Base-by-base conservation (phyloP, 2,888 invertebrate species). In the Melipona beecheii region DNA sequence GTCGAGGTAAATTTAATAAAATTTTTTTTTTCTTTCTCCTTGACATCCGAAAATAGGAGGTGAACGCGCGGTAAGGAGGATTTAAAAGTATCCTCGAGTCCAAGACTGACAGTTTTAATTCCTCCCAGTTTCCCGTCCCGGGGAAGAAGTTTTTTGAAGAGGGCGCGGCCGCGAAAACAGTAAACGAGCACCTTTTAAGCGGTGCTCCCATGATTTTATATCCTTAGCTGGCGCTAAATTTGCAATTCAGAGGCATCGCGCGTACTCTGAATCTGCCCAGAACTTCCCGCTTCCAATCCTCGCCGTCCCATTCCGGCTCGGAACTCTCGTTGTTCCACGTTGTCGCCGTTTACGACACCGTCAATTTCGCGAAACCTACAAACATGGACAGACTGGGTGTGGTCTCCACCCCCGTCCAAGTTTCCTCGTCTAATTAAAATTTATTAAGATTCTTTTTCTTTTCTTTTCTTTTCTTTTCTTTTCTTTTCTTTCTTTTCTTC, bases 111-210 rank as follows among this genome's bases (percentile, higher is more conserved):
- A 11, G 50, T 24, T 75, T 75, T 75, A 69, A 70, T 60, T 75
- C 17, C 69, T 24, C 27, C 15, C 4, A 11, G 6, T 24, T 9
- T 21, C 31, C 24, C 49, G 19, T 27, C n/a, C 2, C n/a, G 31
- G 2, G 43, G 9, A 21, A 19, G 19, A 75, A 69, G 31, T 75
- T 75, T 50, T 60, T 60, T 58, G n/a, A 21, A 69, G 5, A 27
- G 27, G 31, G 19, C 9, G 50, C 60, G 17, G 68, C 21, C 17
- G 31, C 49, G 43, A 49, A 13, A 31, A 69, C 75, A 65, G 58
- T 69, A 60, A 69, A 69, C 75, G 75, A 69, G 70, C 75, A 60
- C 19, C 75, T 69, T 60, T 69, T 50, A 75, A 75, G 36, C 69
- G 75, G 49, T 31, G 43, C 43, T 69, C n/a, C 58, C 31, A 31